Conservation (phyloP, 2,888 invertebrate genomes). For the Cephus rjabovi region DNA sequence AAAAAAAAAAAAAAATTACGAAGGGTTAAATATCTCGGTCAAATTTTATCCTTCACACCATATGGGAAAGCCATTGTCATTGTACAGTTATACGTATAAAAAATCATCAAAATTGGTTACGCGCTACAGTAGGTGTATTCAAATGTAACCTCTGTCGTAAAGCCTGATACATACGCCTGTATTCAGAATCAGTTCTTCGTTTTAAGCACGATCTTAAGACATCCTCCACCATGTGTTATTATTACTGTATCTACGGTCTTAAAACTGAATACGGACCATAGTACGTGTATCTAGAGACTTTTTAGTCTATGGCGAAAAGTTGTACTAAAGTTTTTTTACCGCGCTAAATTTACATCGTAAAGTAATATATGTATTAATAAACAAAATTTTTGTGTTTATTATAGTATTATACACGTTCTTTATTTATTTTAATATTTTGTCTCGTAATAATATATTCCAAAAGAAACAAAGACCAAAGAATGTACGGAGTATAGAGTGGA, state of each 20-base stretch:
- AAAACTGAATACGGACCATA: no score
- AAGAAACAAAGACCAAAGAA: not conserved
- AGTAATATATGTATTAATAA: not conserved
- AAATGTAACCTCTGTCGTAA: not conserved
- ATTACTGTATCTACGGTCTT: no score
- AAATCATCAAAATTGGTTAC: not conserved
- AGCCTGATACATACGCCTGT: not conserved
- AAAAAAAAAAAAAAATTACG: not conserved
- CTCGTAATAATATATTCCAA: not conserved
- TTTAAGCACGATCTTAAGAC: no score
- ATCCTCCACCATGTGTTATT: no score
- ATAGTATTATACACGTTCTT: no score
- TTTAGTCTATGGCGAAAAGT: not conserved
- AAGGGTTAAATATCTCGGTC: not conserved
- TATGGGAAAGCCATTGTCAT: not conserved
- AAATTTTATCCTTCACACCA: not conserved
- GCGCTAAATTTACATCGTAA: not conserved
- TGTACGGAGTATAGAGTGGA: not conserved
- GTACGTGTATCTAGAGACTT: not conserved
- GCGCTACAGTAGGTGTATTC: not conserved
- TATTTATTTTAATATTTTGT: no score
- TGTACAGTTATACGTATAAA: not conserved
- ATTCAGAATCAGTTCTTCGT: no score
- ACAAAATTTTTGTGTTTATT: no score
- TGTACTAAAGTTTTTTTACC: not conserved